These are phyloP conservation scores for Brachionus koreanus DNA, from an alignment of 1,140 invertebrate species.

Conservation along the genomic window DNA sequence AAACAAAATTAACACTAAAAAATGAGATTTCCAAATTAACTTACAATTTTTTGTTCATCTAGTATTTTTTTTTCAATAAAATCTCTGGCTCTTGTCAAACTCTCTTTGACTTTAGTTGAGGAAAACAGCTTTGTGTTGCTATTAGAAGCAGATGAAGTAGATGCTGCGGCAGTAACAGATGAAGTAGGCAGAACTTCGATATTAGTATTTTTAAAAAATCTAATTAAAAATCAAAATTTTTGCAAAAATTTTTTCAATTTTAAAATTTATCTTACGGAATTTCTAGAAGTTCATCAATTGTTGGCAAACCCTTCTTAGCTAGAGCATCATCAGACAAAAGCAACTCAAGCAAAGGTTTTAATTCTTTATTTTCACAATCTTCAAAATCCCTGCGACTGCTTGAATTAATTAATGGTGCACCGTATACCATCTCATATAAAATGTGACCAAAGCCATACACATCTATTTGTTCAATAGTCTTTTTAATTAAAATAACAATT, in stretches of 20 bases:
- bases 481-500: not conserved
- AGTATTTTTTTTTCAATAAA: conserved; percentile 62
- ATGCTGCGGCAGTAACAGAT: not conserved
- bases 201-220: conserved; percentile 54
- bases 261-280: conserved; percentile 67
- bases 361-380: conserved; percentile 18
- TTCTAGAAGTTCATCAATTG: conserved; percentile 66
- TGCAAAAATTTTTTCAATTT: conserved; percentile 46
- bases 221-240: conserved; percentile 46
- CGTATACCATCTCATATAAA: conserved; percentile 80
- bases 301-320: conserved; percentile 69
- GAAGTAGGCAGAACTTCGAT: conserved; percentile 63
- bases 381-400: conserved; percentile 59
- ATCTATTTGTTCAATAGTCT: conserved; percentile 71
- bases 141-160: not conserved
- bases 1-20: conserved; percentile 62
- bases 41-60: conserved; percentile 75
- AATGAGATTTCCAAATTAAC: conserved; percentile 49
- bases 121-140: conserved; percentile 15
- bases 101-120: conserved; percentile 16
- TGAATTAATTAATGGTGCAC: conserved; percentile 67
- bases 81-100: not conserved
- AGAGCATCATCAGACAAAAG: conserved; percentile 73
- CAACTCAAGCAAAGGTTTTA: conserved; percentile 68
- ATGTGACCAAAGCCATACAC: conserved; percentile 82